Percentiles rank a stretch among this genome's conserved stretches.
Evolutionary conservation across 2,797 vertebrate species (phyloP).

Genomic region (Tokudaia muenninki): DNA sequence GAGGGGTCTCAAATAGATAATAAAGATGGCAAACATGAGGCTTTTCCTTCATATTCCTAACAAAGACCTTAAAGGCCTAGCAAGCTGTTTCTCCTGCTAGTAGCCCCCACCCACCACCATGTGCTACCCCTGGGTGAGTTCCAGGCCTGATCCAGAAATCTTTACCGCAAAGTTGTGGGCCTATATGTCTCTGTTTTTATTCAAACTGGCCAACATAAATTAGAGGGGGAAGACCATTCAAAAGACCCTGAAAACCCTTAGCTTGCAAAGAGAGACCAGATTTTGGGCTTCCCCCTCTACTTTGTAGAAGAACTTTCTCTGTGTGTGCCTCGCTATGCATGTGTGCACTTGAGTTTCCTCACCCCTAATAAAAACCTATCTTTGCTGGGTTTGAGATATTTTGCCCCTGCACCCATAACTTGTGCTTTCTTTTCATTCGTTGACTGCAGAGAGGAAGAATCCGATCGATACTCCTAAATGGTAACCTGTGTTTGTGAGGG

Average conservation of each 20-base stretch:
- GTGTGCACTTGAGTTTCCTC: not conserved
- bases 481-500: fast-evolving
- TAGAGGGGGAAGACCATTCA: not conserved
- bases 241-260: not conserved
- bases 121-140: not conserved
- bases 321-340: not conserved
- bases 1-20: not conserved
- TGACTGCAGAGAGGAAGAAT: not conserved
- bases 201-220: not conserved
- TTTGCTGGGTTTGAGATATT: not conserved
- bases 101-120: no score
- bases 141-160: not conserved
- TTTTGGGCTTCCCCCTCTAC: not conserved
- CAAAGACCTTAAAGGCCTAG: not conserved
- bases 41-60: not conserved
- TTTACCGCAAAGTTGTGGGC: not conserved
- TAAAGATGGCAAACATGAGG: not conserved
- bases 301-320: not conserved
- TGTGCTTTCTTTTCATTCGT: not conserved
- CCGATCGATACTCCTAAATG: not conserved
- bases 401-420: not conserved
- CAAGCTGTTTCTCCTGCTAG: not conserved
- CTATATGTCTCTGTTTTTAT: not conserved
- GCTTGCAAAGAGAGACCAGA: not conserved
- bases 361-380: not conserved